Evolutionary conservation across 2,113 vertebrate genomes (phyloP), one percentile per base, ranked within the genome.

Genomic region (Gopherus flavomarginatus): DNA sequence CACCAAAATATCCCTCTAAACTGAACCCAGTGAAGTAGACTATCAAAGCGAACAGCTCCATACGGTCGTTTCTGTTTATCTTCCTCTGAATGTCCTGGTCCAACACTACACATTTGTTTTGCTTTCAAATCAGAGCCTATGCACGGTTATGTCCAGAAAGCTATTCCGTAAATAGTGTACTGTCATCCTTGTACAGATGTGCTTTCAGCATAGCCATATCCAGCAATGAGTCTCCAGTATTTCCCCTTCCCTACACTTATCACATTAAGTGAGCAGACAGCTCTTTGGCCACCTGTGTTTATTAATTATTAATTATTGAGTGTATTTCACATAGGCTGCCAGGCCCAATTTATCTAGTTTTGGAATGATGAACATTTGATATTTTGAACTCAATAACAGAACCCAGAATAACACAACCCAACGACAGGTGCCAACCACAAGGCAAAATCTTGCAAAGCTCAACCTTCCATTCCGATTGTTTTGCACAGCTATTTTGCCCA

Each of bases 41-140:
- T 44, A 78, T 78, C 11, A 78, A 78, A 78, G 42, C 42, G 26
- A 78, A 78, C 12, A 8, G n/a, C 11, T 78, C 52, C 27, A 5
- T 31, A 56, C 38, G 85, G 81, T 83, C 89, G 65, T 79, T 79
- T 14, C 81, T 72, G 6, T 72, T 95, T 91, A 1, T 8, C 12
- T 93, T 86, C 22, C 8, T 92, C 83, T 90, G n/a, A 94, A 83
- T 88, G 88, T 75, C 86, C 57, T 11, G 94, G 89, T 86, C 83
- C 87, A 97, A 92, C 38, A 59, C 50, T 78, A 91, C 94, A 86
- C 95, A 90, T 78, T 92, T 92, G 83, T 92, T 85, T 77, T 9
- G 5, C 22, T 94, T 92, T 94, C 38, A 88, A 93, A 95, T 75
- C 81, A 90, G 83, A 97, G 87, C 83, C 93, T 91, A 27, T 77